These are phyloP conservation scores for Lipophrys pholis DNA, from an alignment of 2,113 vertebrate genomes.

Conservation along the genomic window DNA sequence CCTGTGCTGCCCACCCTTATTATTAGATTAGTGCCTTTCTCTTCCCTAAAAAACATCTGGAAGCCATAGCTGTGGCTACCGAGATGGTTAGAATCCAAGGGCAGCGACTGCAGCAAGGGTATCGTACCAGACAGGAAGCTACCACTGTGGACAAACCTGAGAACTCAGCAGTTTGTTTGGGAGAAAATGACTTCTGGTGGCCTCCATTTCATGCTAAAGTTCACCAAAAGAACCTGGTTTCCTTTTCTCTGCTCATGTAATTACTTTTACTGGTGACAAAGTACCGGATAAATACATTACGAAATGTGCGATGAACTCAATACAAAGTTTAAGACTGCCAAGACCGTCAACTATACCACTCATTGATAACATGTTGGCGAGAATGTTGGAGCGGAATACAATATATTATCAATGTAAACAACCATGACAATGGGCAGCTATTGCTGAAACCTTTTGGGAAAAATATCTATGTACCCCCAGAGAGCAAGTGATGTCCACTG, in stretches of 20 bases:
- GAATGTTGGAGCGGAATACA: too few species aligned
- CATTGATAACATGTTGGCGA: too few species aligned
- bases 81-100: slow-evolving; percentile 59
- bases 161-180: slow-evolving; percentile 39
- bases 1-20: slow-evolving; percentile 61
- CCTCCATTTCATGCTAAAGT: slow-evolving; percentile 19
- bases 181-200: slow-evolving; percentile 30
- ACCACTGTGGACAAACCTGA: slow-evolving; percentile 59
- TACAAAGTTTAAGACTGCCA: too few species aligned
- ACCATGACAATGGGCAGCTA: too few species aligned
- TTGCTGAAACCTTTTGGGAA: too few species aligned
- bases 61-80: slow-evolving; percentile 74
- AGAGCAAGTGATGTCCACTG: too few species aligned
- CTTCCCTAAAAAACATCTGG: slow-evolving; percentile 75
- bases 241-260: background rate
- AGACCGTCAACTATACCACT: too few species aligned
- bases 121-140: slow-evolving; percentile 53
- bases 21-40: slow-evolving; percentile 73
- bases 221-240: background rate
- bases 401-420: too few species aligned
- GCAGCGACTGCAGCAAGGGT: slow-evolving; percentile 49
- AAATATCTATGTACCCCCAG: too few species aligned
- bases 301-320: too few species aligned
- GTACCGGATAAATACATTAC: background rate
- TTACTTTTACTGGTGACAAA: background rate